Evolutionary conservation across 2,797 vertebrate species (phyloP).

Genomic region (Sebastes melanostomus): DNA sequence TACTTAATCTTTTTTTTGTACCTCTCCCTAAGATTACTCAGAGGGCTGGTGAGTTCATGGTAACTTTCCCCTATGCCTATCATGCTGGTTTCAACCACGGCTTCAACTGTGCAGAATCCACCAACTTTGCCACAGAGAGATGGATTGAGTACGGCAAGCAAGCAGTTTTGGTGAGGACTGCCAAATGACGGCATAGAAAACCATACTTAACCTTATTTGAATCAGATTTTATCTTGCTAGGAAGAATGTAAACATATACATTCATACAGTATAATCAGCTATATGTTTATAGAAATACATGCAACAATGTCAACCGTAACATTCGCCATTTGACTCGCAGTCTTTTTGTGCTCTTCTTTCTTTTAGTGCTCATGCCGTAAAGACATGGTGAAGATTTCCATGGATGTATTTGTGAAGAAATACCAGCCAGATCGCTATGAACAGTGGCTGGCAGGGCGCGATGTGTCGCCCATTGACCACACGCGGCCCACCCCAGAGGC

Average conservation of each 20-base stretch:
- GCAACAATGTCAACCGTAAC: not conserved
- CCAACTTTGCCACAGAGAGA: conserved; percentile 95
- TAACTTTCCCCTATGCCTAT: conserved; percentile 97
- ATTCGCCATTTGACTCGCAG: not conserved
- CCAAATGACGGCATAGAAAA: not conserved
- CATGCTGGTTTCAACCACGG: conserved; percentile 99
- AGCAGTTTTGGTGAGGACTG: conserved; percentile 86
- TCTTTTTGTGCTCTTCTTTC: not conserved
- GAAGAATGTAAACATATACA: not conserved
- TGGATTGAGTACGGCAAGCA: conserved; percentile 99
- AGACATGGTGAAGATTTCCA: conserved; percentile 99
- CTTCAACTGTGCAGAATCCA: conserved; percentile 98
- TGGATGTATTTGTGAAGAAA: conserved; percentile 97
- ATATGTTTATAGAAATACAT: not conserved
- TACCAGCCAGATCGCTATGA: conserved; percentile 96
- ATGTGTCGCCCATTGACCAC: conserved; percentile 88
- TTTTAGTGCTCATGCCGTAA: conserved; percentile 94
- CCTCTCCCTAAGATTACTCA: conserved; percentile 89
- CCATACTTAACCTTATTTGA: not conserved
- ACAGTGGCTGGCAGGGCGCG: conserved; percentile 91
- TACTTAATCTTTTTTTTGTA: not conserved
- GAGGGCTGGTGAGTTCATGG: conserved; percentile 96
- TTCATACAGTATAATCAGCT: not conserved
- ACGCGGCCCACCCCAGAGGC: conserved; percentile 91
- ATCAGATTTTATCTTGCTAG: not conserved